phyloP scores from a whole-genome alignment of 1,140 invertebrate genomes.

The Trachelipus rathkii region DNA sequence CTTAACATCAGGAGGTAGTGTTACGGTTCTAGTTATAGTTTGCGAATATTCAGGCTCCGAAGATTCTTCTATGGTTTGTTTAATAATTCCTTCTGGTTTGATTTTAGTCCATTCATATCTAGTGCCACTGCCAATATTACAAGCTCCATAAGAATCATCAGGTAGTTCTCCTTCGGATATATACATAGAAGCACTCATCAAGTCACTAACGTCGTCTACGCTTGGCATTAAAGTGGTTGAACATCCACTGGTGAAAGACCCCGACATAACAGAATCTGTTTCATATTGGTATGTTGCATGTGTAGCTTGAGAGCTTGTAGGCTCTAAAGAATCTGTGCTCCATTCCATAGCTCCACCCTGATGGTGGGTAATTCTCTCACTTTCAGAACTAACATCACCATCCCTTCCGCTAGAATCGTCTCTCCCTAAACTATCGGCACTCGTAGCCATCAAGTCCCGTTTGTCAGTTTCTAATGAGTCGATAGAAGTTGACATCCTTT shows the following conservation, averaged over 20 bases:
- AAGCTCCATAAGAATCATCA: not conserved
- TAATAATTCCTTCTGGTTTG: slow-evolving; percentile 25
- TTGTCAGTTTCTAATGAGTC: slow-evolving; percentile 49
- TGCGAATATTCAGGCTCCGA: slow-evolving; percentile 38
- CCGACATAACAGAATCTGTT: slow-evolving; percentile 74
- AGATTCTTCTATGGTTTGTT: slow-evolving; percentile 24
- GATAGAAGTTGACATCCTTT: slow-evolving; percentile 47
- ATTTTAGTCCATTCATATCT: not conserved
- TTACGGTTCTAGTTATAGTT: slow-evolving; percentile 50
- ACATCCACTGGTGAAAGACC: slow-evolving; percentile 71
- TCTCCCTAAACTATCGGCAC: slow-evolving; percentile 49
- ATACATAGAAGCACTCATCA: slow-evolving; percentile 45
- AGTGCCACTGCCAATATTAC: not conserved
- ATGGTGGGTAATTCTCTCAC: slow-evolving; percentile 44
- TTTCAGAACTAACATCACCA: slow-evolving; percentile 49
- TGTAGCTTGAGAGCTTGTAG: slow-evolving; percentile 67
- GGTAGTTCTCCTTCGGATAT: slow-evolving; percentile 38
- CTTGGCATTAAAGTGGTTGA: slow-evolving; percentile 70
- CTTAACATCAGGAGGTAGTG: slow-evolving; percentile 55
- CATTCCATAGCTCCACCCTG: slow-evolving; percentile 60
- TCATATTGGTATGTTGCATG: slow-evolving; percentile 78
- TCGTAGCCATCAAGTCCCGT: slow-evolving; percentile 39
- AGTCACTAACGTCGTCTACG: slow-evolving; percentile 53
- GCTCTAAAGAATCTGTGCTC: slow-evolving; percentile 54
- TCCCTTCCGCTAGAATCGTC: slow-evolving; percentile 53